Conservation (phyloP, 2,888 invertebrate species). For the Cremastinae sp. region DNA sequence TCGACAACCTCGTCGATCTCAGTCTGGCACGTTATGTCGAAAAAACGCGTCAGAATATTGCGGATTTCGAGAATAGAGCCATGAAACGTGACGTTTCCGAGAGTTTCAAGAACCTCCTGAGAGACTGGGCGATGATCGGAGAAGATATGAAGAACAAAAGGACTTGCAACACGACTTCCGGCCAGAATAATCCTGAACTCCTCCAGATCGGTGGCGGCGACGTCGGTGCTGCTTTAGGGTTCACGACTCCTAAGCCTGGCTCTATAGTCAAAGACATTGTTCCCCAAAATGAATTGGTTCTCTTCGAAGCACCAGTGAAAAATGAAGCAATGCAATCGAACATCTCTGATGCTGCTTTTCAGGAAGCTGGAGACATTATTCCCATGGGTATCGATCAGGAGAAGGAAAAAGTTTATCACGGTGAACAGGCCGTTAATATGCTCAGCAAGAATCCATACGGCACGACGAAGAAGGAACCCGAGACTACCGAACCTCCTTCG, state of each 20-base stretch:
- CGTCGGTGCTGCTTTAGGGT: constrained; percentile 23
- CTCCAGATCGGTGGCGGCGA: neutral
- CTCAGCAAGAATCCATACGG: constrained; percentile 40
- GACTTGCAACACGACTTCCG: constrained; percentile 49
- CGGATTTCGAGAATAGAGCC: constrained; percentile 32
- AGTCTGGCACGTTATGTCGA: constrained; percentile 66
- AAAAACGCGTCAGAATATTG: constrained; percentile 32
- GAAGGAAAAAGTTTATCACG: constrained; percentile 66
- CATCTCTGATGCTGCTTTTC: constrained; percentile 71
- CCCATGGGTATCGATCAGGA: constrained; percentile 67
- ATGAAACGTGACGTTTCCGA: constrained; percentile 55
- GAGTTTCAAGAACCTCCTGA: constrained; percentile 65
- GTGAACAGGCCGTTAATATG: constrained; percentile 64
- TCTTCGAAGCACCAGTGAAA: constrained; percentile 68
- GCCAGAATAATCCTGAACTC: neutral
- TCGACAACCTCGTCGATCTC: constrained; percentile 69
- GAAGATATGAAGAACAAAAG: constrained; percentile 49
- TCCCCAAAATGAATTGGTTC: constrained; percentile 60
- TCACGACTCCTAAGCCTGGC: constrained; percentile 69
- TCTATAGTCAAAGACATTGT: constrained; percentile 69
- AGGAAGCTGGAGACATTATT: constrained; percentile 68
- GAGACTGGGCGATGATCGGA: constrained; percentile 64
- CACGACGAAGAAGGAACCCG: neutral
- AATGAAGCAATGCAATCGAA: constrained; percentile 66
- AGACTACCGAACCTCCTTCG: neutral